Percentiles rank a stretch among this genome's conserved stretches.
These are phyloP conservation scores for Rana temporaria DNA, from an alignment of 2,113 vertebrate genomes.

Conservation along the genomic window DNA sequence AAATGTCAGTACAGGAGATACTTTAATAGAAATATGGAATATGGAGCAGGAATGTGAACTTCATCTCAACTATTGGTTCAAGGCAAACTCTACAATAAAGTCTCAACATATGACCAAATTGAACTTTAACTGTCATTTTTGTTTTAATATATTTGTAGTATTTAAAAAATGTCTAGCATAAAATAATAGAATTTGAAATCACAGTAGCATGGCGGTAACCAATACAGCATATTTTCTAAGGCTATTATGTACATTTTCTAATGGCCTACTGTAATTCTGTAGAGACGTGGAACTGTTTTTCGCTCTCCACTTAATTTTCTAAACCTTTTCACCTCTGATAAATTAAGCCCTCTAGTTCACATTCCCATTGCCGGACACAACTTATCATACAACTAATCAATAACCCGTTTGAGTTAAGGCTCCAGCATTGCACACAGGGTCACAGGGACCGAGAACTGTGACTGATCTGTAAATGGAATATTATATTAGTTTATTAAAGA, in stretches of 20 bases:
- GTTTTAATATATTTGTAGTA: too few relatives aligned
- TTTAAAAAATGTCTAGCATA: not conserved
- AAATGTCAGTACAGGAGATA: too few relatives aligned
- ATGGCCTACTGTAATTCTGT: not conserved
- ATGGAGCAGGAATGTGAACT: too few relatives aligned
- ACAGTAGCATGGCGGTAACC: not conserved
- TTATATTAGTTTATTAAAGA: not conserved
- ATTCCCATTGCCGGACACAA: conserved; percentile 9
- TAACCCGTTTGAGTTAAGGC: conserved; percentile 16
- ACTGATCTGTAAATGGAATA: not conserved
- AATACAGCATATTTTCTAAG: not conserved
- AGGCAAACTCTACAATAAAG: too few relatives aligned
- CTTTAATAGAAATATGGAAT: too few relatives aligned
- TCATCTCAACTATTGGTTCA: too few relatives aligned
- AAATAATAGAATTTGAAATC: not conserved
- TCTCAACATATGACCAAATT: too few relatives aligned
- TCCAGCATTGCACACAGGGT: conserved; percentile 4
- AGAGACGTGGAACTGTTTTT: not conserved
- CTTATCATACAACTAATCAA: conserved; percentile 8
- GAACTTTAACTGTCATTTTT: too few relatives aligned
- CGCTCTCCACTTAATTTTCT: not conserved
- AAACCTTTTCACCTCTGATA: conserved; percentile 23
- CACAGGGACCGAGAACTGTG: not conserved
- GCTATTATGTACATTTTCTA: not conserved
- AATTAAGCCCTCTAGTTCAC: not conserved